Conservation (phyloP, 2,888 invertebrate species). For the Hirtodrosophila histrioides region DNA sequence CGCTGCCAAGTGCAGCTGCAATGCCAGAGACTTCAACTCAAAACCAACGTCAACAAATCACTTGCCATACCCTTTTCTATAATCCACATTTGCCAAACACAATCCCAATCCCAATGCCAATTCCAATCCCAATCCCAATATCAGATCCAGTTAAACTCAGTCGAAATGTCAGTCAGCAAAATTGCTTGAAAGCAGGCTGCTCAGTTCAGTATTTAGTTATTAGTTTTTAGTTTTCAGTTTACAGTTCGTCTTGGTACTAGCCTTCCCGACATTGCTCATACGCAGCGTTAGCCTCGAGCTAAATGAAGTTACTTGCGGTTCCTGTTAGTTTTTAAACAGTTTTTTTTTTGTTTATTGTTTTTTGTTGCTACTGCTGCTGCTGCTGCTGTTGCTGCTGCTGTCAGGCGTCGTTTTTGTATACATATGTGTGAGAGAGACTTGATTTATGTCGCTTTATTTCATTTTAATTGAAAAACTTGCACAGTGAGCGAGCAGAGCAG, state of each 20-base stretch:
- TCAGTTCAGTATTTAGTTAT: constrained; percentile 8
- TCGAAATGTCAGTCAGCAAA: constrained; percentile 37
- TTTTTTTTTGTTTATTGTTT: constrained; percentile 1
- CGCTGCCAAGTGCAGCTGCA: constrained; percentile 30
- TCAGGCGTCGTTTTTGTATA: constrained; percentile 42
- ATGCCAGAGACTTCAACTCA: background rate
- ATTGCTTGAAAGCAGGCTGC: constrained; percentile 17
- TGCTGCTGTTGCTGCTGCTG: constrained; percentile 18
- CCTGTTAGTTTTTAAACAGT: constrained; percentile 52
- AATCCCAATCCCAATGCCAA: background rate
- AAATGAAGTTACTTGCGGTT: constrained; percentile 73
- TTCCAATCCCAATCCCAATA: background rate
- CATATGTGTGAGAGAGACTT: constrained; percentile 48
- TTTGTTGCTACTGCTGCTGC: constrained; percentile 1
- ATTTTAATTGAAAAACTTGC: constrained; percentile 77
- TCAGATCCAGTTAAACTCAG: constrained; percentile 16
- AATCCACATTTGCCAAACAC: constrained; percentile 7
- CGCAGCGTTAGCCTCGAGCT: constrained; percentile 54
- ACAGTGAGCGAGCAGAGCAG: constrained; percentile 42
- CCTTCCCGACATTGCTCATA: constrained; percentile 59
- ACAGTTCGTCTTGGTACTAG: no score
- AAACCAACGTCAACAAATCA: constrained; percentile 1
- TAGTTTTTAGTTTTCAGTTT: background rate
- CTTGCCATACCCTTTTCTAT: background rate
- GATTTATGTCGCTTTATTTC: constrained; percentile 78